Conservation (phyloP, 2,113 vertebrate species). For the Lophius piscatorius region DNA sequence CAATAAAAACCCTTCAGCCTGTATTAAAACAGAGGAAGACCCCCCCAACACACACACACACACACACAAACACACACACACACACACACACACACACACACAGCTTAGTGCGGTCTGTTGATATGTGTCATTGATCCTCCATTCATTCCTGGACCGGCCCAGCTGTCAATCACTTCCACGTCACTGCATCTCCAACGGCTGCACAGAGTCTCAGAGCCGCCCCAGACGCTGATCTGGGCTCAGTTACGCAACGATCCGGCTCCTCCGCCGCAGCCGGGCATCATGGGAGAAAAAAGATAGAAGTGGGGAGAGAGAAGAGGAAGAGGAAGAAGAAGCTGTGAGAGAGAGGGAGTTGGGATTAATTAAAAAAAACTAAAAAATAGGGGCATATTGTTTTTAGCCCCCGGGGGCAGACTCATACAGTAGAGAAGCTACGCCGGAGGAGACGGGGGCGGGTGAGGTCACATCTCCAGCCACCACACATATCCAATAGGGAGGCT, state of each 20-base stretch:
- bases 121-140: slow-evolving; percentile 63
- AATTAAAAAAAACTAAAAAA: slow-evolving; percentile 73
- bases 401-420: slow-evolving; percentile 83
- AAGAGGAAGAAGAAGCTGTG: not conserved
- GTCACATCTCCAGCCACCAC: slow-evolving; percentile 47
- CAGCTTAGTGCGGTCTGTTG: slow-evolving; percentile 47
- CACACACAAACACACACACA: slow-evolving; percentile 14
- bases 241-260: slow-evolving; percentile 13
- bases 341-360: slow-evolving; percentile 43
- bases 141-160: slow-evolving; percentile 50
- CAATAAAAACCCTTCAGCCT: too few relatives aligned
- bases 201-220: slow-evolving; percentile 8
- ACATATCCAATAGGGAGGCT: slow-evolving; percentile 34
- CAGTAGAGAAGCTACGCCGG: slow-evolving; percentile 77
- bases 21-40: not conserved
- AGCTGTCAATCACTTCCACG: slow-evolving; percentile 67
- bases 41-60: slow-evolving; percentile 16
- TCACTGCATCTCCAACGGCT: slow-evolving; percentile 60
- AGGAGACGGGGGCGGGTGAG: slow-evolving; percentile 58
- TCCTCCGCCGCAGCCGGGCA: slow-evolving; percentile 2
- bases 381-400: slow-evolving; percentile 79
- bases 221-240: slow-evolving; percentile 1
- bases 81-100: slow-evolving; percentile 13
- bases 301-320: not conserved
- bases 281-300: not conserved